Evolutionary conservation across 2,113 vertebrate species (phyloP), one percentile per base, ranked within the genome.

Genomic region (Dendrocopos noguchii): DNA sequence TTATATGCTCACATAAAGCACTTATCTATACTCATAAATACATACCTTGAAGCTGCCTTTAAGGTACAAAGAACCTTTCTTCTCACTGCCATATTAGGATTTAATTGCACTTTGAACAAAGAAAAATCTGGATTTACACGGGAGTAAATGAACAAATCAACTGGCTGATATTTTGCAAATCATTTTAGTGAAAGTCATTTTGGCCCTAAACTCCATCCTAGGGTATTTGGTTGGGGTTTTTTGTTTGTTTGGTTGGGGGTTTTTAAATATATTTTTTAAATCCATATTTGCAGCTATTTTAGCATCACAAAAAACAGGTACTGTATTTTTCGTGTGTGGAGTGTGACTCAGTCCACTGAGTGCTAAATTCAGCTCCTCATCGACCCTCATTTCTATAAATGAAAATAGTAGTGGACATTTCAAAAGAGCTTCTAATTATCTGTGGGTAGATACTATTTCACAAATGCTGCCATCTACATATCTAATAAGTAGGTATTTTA

Each of bases 181-280:
- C 82, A 90, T 88, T 85, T 91, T 94, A 94, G 95, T 90, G 71
- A 96, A 97, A 95, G 77, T 52, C 33, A 9, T 65, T 82, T 75
- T 95, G 75, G 29, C 44, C 80, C 61, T 87, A 82, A 91, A 94
- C 85, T 57, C 78, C 57, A 74, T 34, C 75, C 95, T 88, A 29
- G 34, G 88, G 21, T 5, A 12, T 15, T 44, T 42, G 12, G 42
- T 42, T 42, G 14, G 14, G 42, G 42, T 11, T 42, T 14, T 42
- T 42, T 42, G 42, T 42, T 42, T 42, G 39, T 50, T 50, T 94
- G n/a, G n/a, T n/a, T 36, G 36, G 36, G 36, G 36, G 36, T 36
- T 36, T 36, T 36, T 36, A 8, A 36, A 36, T 36, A 36, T 39
- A 39, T 96, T 95, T 59, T n/a, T 65, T 85, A 88, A 94, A 44